Base-by-base conservation (phyloP, 1,140 invertebrate species). In the Caenorhabditis latens region DNA sequence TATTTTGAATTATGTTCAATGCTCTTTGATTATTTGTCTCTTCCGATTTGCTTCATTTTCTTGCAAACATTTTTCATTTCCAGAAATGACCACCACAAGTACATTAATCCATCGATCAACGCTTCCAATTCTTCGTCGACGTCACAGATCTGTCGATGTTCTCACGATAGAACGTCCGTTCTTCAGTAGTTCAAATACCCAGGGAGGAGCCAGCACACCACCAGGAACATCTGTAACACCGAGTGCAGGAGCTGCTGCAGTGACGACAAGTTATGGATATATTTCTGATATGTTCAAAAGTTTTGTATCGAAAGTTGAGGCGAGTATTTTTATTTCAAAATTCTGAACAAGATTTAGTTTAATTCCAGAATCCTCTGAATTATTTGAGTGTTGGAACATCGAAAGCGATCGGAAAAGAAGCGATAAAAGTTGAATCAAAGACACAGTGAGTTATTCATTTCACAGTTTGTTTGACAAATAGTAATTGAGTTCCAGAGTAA, bases 241-340 rank as follows among this genome's bases (percentile, higher is more conserved):
- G 13, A n/a, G 19, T 24, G 71, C 19, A 79, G 32, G 19, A 21
- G 14, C 71, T 8, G 71, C 71, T 8, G 46, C 71, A 79, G 71
- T 79, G 6, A 13, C 71, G 13, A 79, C 71, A 24, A 79, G 71
- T 50, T 79, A 79, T 50, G 71, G 46, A 50, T 79, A 79, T n/a
- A 79, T 79, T 50, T 79, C 71, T 48, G 46, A 79, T 79, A 79
- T 79, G 71, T 79, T 79, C 46, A 79, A 79, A 21, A 79, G n/a
- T 24, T 79, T 79, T 43, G 71, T 79, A 4, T 48, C 71, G 21
- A 79, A 79, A 79, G 71, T 79, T 21, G 71, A 79, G 46, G 71
- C 24, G 19, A 79, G 42, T 48, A 9, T 8, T 32, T 13, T 32
- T 63, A 32, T 79, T 50, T 11, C 0, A 42, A 50, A 32, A 13